Percentiles rank a stretch among this genome's conserved stretches.
Evolutionary conservation across 2,888 invertebrate genomes (phyloP).

Genomic region (Scaptomyza reducta): DNA sequence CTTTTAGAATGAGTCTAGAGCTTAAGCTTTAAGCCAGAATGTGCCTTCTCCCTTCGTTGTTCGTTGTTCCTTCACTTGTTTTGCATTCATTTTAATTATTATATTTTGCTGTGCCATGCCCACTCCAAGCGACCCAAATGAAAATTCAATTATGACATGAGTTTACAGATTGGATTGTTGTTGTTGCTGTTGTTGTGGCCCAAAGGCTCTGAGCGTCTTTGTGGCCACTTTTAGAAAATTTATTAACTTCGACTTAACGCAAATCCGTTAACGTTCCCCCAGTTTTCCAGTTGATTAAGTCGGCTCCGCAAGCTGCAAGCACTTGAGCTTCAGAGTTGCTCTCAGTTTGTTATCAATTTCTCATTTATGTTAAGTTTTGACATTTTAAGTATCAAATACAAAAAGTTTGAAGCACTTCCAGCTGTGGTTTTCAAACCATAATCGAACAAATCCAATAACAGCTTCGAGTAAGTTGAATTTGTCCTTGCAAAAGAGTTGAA

Average conservation of each 20-base stretch:
- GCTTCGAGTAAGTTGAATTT: background rate
- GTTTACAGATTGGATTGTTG: slow-evolving; percentile 64
- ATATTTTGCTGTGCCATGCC: too few species aligned
- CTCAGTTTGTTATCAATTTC: background rate
- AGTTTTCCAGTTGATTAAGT: background rate
- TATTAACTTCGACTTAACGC: slow-evolving; percentile 60
- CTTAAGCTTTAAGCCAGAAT: slow-evolving; percentile 36
- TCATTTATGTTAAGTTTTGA: background rate
- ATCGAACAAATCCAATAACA: background rate
- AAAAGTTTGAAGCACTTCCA: background rate
- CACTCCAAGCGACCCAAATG: slow-evolving; percentile 62
- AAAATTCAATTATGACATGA: slow-evolving; percentile 75
- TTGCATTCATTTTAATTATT: slow-evolving; percentile 63
- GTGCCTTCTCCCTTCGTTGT: slow-evolving; percentile 4
- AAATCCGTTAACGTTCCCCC: slow-evolving; percentile 57
- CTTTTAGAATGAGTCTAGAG: slow-evolving; percentile 13
- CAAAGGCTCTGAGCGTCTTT: slow-evolving; percentile 36
- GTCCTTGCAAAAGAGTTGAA: background rate
- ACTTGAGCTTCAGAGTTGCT: background rate
- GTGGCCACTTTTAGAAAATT: slow-evolving; percentile 63
- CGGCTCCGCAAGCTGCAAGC: background rate
- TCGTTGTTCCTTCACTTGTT: slow-evolving; percentile 18
- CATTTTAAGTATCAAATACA: too few species aligned
- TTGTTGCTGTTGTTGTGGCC: slow-evolving; percentile 1
- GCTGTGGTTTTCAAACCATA: background rate